Evolutionary conservation across 1,140 invertebrate species (phyloP), one percentile per base, ranked within the genome.

Genomic region (Tetraneura akinire): DNA sequence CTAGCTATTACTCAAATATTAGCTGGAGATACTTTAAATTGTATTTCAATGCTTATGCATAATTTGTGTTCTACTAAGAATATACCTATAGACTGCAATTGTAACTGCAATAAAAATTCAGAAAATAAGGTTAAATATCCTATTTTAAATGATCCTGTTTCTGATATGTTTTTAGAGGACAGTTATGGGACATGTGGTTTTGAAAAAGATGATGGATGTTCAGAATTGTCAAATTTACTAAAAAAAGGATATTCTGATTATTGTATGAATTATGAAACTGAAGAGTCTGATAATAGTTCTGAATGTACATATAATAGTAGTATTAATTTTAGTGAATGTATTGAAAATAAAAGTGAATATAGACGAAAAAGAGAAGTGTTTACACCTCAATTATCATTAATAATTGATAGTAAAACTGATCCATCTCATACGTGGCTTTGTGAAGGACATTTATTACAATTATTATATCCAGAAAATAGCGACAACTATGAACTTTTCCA

Each of bases 1-100:
- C 87, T 98, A 10, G 94, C 97, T 90, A 88, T 98, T 11, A 97
- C 96, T 18, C 96, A 98, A 87, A 98, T 98, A 26, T 96, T 98
- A 81, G 94, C 96, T 29, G 93, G 93, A 26, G 92, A 96, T 86
- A 92, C 93, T 53, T 86, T 98, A 9, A 87, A 90, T 82, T 90
- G 91, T 73, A 87, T 97, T 3, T 92, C 92, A 0, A 87, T 90
- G 53, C 87, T 91, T 71, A 87, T 96, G 26, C 96, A 98, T 86
- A 90, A 92, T 26, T 89, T 92, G 80, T 89, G 96, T 1, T 87
- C 89, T 1, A 88, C 91, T 81, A 96, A 92, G 91, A 89, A 90
- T 76, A 92, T 97, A 83, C 89, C 91, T n/a, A 90, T 93, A 73
- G 90, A 91, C 80, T 97, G 94, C 85, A 88, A 88, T 62, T 95